Base-by-base conservation (phyloP, 2,797 vertebrate species). In the Brotogeris chrysoptera region DNA sequence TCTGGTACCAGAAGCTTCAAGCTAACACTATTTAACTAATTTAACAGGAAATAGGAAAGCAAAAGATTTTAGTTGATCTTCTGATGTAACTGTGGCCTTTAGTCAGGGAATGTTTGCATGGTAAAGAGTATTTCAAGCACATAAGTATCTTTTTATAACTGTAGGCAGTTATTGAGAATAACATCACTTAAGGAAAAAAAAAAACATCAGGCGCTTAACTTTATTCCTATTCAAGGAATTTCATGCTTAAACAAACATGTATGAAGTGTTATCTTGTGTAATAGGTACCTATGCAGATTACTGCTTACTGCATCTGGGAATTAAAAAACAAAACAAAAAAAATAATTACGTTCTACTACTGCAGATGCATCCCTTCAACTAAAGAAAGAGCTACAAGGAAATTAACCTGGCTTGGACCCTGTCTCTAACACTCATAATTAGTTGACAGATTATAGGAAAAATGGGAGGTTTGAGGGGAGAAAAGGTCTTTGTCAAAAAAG, bases 21-120 rank as follows among this genome's bases (percentile, higher is more conserved):
- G 11, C 11, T 68, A 90, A 55, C 9, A 6, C 7, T 20, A 4
- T 68, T 71, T 84, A 38, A 66, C 16, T 53, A 60, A 43, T 36
- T 44, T 72, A 57, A 44, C 6, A 72, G 32, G 11, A 66, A 66
- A 60, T 0, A 79, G 11, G 25, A 92, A 68, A 27, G 60, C 4
- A 59, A 53, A 49, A 72, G 4, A 41, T 49, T 73, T 72, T 44
- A 49, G 19, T 30, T 78, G 3, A 46, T 55, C 64, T 76, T 76
- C 39, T 25, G 46, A 77, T 47, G 3, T 46, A 84, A 61, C 36
- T 21, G 6, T 50, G 17, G 39, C 23, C 71, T 20, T 63, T 68
- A 64, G 18, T 34, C 55, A 64, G 7, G 36, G 28, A 92, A 63
- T 0, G 1, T 1, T 1, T 5, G 11, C 8, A 59, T 4, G 13